Evolutionary conservation across 2,797 vertebrate species (phyloP), one percentile per base, ranked within the genome.

Genomic region (Tiaroga cobitis): DNA sequence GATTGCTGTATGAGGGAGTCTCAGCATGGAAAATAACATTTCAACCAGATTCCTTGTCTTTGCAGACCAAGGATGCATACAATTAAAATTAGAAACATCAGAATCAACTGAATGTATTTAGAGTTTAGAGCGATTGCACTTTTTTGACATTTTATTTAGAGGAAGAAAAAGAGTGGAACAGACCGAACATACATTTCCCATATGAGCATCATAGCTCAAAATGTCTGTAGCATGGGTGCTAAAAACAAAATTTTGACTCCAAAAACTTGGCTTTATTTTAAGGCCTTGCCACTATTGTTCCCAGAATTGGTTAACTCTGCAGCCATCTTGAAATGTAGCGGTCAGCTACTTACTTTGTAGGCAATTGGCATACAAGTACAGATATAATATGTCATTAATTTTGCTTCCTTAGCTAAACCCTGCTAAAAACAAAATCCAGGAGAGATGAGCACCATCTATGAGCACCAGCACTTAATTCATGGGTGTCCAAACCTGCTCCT

Each of bases 21-120:
- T 61, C 82, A 46, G 72, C 75, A 75, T 87, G 81, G 70, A 86
- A 91, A 90, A 90, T 84, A 87, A 75, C 82, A 54, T 73, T 85
- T 87, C 63, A 81, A 46, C 56, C 69, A 65, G 61, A 49, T 77
- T 76, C 67, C 59, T 54, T 82, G 59, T 43, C 63, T 83, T n/a
- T 80, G 69, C 78, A 19, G 21, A 68, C 7, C 68, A 34, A 41
- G 46, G n/a, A 54, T 54, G 32, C 61, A 34, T 67, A 18, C 61
- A 56, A n/a, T 83, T 83, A 67, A 75, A 67, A 76, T 32, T 3
- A 13, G 29, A 9, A 49, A 19, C 39, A 1, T 24, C 29, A 10
- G 10, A 68, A 54, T 67, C 3, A 83, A 67, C 21, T 49, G 15
- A 13, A n/a, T 63, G 32, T 37, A 32, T 81, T 73, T 26, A 56